A percentile compares a stretch with the other conserved stretches of the same genome.
Conservation (phyloP, 2,888 invertebrate genomes). For the Plebejus melissa region DNA sequence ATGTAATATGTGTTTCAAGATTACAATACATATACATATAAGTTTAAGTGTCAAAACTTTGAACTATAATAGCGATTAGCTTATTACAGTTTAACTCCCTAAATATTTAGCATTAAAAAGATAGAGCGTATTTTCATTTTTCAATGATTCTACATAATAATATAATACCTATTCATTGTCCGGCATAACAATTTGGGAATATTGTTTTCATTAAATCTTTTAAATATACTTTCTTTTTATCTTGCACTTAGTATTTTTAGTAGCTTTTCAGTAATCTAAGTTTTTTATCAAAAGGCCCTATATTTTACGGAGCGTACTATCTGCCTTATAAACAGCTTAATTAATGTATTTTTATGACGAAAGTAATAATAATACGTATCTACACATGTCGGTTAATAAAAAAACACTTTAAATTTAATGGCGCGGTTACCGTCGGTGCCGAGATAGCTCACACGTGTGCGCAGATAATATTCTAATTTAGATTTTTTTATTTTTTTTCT, state of each 20-base stretch:
- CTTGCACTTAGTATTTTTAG: neutral
- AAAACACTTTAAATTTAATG: conserved; percentile 18
- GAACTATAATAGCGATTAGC: too few relatives aligned
- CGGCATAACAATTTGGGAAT: neutral
- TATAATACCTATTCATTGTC: neutral
- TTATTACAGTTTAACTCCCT: too few relatives aligned
- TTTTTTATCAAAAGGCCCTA: neutral
- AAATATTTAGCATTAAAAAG: neutral
- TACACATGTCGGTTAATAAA: conserved; percentile 6
- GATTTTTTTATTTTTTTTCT: neutral
- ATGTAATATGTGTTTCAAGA: too few relatives aligned
- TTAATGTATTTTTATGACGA: neutral
- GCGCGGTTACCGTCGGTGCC: conserved; percentile 11
- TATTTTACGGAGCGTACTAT: neutral
- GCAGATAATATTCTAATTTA: neutral
- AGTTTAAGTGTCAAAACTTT: too few relatives aligned
- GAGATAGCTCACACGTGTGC: conserved; percentile 4
- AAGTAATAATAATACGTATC: conserved; percentile 2
- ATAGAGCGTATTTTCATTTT: too few relatives aligned
- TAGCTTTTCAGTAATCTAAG: neutral
- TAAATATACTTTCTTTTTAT: neutral
- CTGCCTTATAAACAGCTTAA: neutral
- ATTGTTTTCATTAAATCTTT: neutral
- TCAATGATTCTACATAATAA: too few relatives aligned
- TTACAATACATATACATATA: too few relatives aligned